phyloP scores from a whole-genome alignment of 2,888 invertebrate species.

The Lycaena phlaeas region DNA sequence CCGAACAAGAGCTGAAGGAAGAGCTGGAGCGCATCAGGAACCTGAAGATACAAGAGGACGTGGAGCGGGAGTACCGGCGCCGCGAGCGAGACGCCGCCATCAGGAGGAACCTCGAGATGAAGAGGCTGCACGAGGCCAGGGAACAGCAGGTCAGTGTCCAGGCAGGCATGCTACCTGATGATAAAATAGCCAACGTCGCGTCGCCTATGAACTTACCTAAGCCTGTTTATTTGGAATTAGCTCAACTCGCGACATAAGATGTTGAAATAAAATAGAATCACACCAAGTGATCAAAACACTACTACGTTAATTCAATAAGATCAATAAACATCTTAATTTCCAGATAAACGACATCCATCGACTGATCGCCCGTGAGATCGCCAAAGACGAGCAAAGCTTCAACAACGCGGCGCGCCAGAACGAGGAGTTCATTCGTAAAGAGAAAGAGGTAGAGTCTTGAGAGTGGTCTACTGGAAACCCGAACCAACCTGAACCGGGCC shows the following conservation, averaged over 20 bases:
- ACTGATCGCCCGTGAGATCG: slow-evolving; percentile 77
- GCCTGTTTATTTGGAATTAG: too few species aligned
- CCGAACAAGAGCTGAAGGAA: slow-evolving; percentile 61
- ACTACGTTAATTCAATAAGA: too few species aligned
- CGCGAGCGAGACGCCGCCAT: slow-evolving; percentile 76
- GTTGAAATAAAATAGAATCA: too few species aligned
- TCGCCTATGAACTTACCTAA: too few species aligned
- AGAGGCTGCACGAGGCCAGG: slow-evolving; percentile 62
- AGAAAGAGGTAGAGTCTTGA: slow-evolving; percentile 48
- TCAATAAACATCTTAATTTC: too few species aligned
- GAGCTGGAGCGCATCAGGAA: slow-evolving; percentile 65
- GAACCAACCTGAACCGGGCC: not conserved
- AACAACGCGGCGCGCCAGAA: slow-evolving; percentile 72
- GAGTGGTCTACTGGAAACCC: too few species aligned
- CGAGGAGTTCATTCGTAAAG: slow-evolving; percentile 61
- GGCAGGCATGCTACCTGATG: too few species aligned
- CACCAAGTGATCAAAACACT: too few species aligned
- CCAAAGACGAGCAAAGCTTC: slow-evolving; percentile 76
- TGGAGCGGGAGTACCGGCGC: slow-evolving; percentile 79
- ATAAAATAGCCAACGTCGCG: too few species aligned
- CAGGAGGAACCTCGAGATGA: slow-evolving; percentile 66
- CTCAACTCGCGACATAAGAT: too few species aligned
- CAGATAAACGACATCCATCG: slow-evolving; percentile 74
- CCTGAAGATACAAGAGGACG: slow-evolving; percentile 69
- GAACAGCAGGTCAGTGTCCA: slow-evolving; percentile 70